Evolutionary conservation across 2,888 invertebrate species (phyloP), one percentile per base, ranked within the genome.

Genomic region (Standfussiana lucernea): DNA sequence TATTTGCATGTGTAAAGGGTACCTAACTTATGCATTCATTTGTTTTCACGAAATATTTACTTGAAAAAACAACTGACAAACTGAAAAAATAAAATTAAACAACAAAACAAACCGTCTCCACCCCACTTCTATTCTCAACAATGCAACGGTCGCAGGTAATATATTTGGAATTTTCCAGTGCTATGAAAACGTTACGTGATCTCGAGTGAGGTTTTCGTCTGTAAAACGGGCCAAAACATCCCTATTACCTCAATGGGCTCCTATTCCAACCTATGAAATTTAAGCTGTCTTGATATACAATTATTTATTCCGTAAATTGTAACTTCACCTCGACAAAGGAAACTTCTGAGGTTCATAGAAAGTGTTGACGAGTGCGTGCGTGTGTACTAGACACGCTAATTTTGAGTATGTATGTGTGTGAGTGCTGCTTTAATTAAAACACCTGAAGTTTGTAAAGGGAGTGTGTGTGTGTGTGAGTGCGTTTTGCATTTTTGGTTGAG

Each of bases 151-250:
- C 88, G 79, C 88, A 88, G 85, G 90, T 94, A 94, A 93, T 93
- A 92, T 92, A 93, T 93, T 93, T 93, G 91, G 88, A 94, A 93
- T 93, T 94, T 94, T 93, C 93, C 90, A 92, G 89, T 86, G 93
- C 93, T 92, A 94, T 94, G 94, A 95, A 94, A 94, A 93, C 91
- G 92, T 93, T 94, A 95, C 94, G 94, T 94, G 94, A 94, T 93
- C 93, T 90, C 89, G 82, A 88, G 91, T 89, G 85, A 89, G 89
- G 88, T 89, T 90, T 91, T 91, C 89, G 87, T 88, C 86, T 91
- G 83, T 78, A 86, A 89, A 89, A 87, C 84, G 89, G 90, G 90
- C 90, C 90, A 91, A 91, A 92, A 92, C 91, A 91, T 89, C 80
- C 86, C 86, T 89, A 85, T 92, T 91, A 91, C 86, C 85, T 89